Evolutionary conservation across 1,140 invertebrate species (phyloP).

Genomic region (Bombus sibiricus): DNA sequence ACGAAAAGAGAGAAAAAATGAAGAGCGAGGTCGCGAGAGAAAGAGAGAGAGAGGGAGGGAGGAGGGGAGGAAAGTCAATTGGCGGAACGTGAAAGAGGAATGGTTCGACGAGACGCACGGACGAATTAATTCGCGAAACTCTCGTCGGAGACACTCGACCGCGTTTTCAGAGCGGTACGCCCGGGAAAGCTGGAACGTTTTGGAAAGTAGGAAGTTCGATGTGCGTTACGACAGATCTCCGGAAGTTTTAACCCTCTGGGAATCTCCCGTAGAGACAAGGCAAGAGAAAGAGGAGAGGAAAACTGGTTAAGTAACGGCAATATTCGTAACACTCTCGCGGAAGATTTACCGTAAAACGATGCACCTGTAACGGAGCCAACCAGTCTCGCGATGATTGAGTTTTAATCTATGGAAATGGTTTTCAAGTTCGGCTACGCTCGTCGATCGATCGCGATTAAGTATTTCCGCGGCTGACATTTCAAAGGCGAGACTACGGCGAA

Average conservation of each 20-base stretch:
- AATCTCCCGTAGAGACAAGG: conserved; percentile 39
- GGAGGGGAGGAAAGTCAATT: conserved; percentile 9
- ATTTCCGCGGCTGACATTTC: neutral
- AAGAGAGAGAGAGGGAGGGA: neutral
- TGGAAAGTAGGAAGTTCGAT: conserved; percentile 59
- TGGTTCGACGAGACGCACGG: conserved; percentile 18
- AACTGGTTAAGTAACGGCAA: conserved; percentile 56
- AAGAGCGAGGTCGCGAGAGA: conserved; percentile 11
- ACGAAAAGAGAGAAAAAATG: neutral
- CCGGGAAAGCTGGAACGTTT: conserved; percentile 39
- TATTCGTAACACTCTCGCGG: conserved; percentile 62
- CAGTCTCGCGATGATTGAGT: neutral
- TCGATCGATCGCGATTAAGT: conserved; percentile 30
- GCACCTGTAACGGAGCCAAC: conserved; percentile 44
- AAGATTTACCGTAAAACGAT: conserved; percentile 59
- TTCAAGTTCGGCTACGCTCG: conserved; percentile 6
- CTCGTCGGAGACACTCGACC: conserved; percentile 46
- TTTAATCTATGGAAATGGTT: conserved; percentile 43
- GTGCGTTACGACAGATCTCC: conserved; percentile 40
- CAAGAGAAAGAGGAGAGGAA: neutral
- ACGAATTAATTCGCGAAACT: conserved; percentile 62
- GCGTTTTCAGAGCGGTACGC: conserved; percentile 41
- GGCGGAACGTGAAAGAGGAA: conserved; percentile 21
- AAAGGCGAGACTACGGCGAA: neutral
- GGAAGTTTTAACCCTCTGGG: conserved; percentile 59